Evolutionary conservation across 2,797 vertebrate genomes (phyloP), one percentile per base, ranked within the genome.

Genomic region (Megalops cyprinoides): DNA sequence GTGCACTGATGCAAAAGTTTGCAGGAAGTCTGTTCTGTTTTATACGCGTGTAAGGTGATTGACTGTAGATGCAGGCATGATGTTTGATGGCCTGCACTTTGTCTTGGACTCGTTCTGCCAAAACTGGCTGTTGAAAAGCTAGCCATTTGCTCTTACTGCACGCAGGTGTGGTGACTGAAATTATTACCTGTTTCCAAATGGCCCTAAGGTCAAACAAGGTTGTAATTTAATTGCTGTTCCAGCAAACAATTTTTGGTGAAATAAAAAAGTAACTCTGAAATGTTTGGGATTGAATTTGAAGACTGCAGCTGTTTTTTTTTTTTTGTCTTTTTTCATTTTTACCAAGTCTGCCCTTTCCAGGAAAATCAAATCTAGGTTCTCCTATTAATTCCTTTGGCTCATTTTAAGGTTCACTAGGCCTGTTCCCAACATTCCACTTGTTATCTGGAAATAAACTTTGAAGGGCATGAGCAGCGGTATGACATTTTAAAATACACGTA

Each of bases 291-390:
- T 60, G 28, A 28, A 25, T 25, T 25, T 60, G 23, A 60, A 60
- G 14, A 5, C 56, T 25, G 18, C 15, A n/a, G n/a, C n/a, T n/a
- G n/a, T n/a, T n/a, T n/a, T n/a, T n/a, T n/a, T n/a, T n/a, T n/a
- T n/a, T n/a, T n/a, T n/a, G n/a, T n/a, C n/a, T n/a, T n/a, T n/a
- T n/a, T n/a, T n/a, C n/a, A n/a, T n/a, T 39, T 67, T 39, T 67
- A 37, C 39, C 18, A 39, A 37, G 34, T 39, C 12, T 67, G 80
- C 78, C 48, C 46, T 58, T 80, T 78, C 81, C 76, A 76, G 71
- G 80, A 79, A 86, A 84, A 44, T 81, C 4, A 20, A 65, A 81
- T 84, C 71, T n/a, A n/a, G n/a, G n/a, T n/a, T 67, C 82, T 80
- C 9, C 18, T 74, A 76, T 77, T 83, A 69, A 65, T 78, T 81